Evolutionary conservation across 2,888 invertebrate species (phyloP), one percentile per base, ranked within the genome.

Genomic region (Phyto melanocephala): DNA sequence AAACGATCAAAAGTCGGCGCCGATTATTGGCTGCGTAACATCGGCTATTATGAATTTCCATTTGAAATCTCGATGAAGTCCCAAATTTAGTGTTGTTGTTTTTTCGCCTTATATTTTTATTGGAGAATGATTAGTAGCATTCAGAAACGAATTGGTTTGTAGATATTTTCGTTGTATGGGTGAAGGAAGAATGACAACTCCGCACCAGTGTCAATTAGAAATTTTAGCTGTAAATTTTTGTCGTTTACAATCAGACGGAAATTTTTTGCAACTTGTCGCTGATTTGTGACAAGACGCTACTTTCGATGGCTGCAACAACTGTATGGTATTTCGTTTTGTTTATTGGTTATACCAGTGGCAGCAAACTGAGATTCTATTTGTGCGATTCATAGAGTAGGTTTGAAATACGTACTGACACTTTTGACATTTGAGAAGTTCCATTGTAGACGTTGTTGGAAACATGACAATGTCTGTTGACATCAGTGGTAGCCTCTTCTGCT

Each of bases 281-380:
- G n/a, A n/a, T n/a, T n/a, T n/a, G n/a, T n/a, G n/a, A n/a, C n/a
- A n/a, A n/a, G n/a, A n/a, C n/a, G n/a, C 82, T 86, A 50, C 83
- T 81, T n/a, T 87, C 86, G 6, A 87, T 80, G 20, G 84, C 81
- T 17, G 85, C 84, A 8, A 87, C 85, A 5, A 87, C 84, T 1
- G 81, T 81, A 60, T 87, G 84, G 67, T 84, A 87, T 62, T 86
- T 86, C 6, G 85, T 85, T 35, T 45, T 37, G 60, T n/a, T 88
- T 86, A n/a, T 68, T 67, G n/a, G 78, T 81, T 47, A 87, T 84
- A 2, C 80, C 80, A 6, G 86, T 80, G n/a, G 80, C 58, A 87
- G n/a, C n/a, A n/a, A n/a, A n/a, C n/a, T n/a, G n/a, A n/a, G n/a
- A n/a, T n/a, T n/a, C n/a, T n/a, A n/a, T 76, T 76, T 88, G 87